phyloP scores from a whole-genome alignment of 1,140 invertebrate species.

The Leptinotarsa defecta region DNA sequence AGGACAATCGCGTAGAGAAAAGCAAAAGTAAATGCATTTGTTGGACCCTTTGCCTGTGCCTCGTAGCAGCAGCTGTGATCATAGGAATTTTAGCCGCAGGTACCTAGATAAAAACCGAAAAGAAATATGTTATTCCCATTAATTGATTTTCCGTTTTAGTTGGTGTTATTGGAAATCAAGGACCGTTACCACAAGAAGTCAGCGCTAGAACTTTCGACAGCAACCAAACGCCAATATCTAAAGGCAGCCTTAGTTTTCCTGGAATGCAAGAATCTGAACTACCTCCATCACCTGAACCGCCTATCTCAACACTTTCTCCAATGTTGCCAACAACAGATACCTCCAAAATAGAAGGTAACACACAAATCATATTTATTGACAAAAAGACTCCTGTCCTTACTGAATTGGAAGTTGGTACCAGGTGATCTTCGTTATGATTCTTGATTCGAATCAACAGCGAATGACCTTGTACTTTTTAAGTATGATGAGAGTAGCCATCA shows the following conservation, averaged over 20 bases:
- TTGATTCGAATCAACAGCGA: no score
- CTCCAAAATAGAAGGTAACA: constrained; percentile 49
- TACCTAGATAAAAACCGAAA: constrained; percentile 54
- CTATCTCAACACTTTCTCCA: constrained; percentile 56
- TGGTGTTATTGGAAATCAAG: constrained; percentile 62
- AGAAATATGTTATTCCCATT: background rate
- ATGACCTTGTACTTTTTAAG: no score
- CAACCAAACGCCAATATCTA: constrained; percentile 34
- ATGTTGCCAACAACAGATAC: constrained; percentile 60
- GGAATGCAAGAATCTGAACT: constrained; percentile 22
- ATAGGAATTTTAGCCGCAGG: constrained; percentile 73
- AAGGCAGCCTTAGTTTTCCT: constrained; percentile 44
- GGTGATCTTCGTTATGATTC: background rate
- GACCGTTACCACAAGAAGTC: constrained; percentile 53
- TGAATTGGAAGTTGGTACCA: background rate
- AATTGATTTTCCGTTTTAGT: constrained; percentile 53
- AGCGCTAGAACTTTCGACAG: constrained; percentile 50
- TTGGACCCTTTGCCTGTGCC: constrained; percentile 66
- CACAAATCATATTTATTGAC: background rate
- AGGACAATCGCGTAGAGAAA: constrained; percentile 73
- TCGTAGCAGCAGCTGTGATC: constrained; percentile 67
- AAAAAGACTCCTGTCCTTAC: constrained; percentile 6
- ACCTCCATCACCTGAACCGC: constrained; percentile 56
- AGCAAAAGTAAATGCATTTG: constrained; percentile 70
- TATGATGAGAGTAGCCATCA: no score